Conservation (phyloP, 2,888 invertebrate species). For the Yponomeuta sedellus region DNA sequence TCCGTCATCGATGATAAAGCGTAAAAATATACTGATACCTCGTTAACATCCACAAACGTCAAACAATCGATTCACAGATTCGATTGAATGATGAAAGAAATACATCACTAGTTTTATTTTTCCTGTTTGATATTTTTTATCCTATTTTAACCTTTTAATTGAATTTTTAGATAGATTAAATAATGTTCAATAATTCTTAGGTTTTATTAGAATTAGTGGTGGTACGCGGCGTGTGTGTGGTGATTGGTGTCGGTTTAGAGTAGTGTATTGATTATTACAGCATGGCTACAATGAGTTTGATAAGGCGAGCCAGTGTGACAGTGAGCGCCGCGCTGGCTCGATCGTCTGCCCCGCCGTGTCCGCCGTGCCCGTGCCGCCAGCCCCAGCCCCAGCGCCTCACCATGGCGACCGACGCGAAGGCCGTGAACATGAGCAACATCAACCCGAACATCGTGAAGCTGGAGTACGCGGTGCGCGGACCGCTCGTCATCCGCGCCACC, state of each 20-base stretch:
- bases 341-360: background rate
- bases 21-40: too few species aligned
- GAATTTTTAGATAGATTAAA: background rate
- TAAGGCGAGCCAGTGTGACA: constrained; percentile 4
- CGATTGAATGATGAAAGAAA: too few species aligned
- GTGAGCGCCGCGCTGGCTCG: background rate
- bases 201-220: background rate
- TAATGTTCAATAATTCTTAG: background rate
- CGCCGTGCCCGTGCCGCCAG: background rate
- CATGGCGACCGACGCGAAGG: constrained; percentile 40
- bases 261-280: constrained; percentile 8
- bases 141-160: too few species aligned
- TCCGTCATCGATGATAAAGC: too few species aligned
- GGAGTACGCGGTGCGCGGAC: constrained; percentile 99
- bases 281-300: constrained; percentile 12
- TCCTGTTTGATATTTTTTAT: too few species aligned
- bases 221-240: background rate
- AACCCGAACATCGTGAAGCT: constrained; percentile 93
- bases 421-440: constrained; percentile 81
- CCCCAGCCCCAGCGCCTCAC: constrained; percentile 27
- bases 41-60: too few species aligned
- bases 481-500: constrained; percentile 92
- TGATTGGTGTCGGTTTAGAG: background rate
- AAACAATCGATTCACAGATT: too few species aligned
- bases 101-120: too few species aligned